These are phyloP conservation scores for Siderastrea siderea DNA, from an alignment of 92 coral and sea anemone genomes.

Conservation along the genomic window DNA sequence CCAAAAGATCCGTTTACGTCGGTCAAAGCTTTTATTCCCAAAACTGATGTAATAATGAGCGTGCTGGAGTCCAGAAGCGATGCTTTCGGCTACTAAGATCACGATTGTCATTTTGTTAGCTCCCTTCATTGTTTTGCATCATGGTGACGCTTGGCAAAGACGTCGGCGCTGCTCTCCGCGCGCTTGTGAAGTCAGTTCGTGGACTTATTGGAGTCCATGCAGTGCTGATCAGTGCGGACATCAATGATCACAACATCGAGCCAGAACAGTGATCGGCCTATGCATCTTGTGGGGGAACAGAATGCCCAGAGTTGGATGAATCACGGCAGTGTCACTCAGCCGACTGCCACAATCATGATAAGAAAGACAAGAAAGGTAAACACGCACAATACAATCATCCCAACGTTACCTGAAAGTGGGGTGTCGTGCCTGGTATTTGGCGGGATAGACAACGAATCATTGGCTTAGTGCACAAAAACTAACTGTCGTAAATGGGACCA, in stretches of 20 bases:
- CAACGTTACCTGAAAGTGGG: no score
- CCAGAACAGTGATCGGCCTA: neutral
- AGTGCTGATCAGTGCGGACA: neutral
- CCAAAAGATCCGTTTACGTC: no score
- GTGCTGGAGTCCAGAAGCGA: neutral
- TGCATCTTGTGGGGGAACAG: conserved; percentile 10
- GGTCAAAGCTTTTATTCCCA: no score
- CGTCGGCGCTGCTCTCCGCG: neutral
- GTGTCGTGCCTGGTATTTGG: no score
- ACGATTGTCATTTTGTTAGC: neutral
- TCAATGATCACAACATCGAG: neutral
- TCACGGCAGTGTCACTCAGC: conserved; percentile 2
- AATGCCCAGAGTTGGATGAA: conserved; percentile 5
- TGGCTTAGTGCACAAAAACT: no score
- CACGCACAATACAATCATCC: no score
- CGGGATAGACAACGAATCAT: no score
- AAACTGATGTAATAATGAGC: no score
- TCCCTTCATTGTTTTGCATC: no score
- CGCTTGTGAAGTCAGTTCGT: neutral
- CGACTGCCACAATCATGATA: neutral
- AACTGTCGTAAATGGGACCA: no score
- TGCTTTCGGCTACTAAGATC: neutral
- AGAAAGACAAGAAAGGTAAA: no score
- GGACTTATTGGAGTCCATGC: conserved; percentile 25
- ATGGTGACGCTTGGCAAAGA: neutral